phyloP scores from a whole-genome alignment of 2,888 invertebrate genomes.

The Ectropis crepuscularia region DNA sequence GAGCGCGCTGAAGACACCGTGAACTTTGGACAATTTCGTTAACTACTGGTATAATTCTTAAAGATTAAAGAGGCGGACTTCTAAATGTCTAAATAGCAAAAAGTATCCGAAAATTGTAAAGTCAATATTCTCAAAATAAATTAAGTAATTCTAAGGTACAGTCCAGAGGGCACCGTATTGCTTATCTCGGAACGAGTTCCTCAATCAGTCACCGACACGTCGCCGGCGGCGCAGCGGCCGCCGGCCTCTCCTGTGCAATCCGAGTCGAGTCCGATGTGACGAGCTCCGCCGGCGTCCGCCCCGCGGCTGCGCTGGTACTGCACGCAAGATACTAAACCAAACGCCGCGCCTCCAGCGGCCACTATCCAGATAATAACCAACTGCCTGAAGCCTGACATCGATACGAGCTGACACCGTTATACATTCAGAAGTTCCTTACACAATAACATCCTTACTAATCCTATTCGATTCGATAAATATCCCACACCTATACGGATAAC shows the following conservation, averaged over 20 bases:
- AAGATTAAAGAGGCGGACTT: slow-evolving; percentile 79
- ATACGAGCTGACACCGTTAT: slow-evolving; percentile 72
- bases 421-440: slow-evolving; percentile 78
- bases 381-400: slow-evolving; percentile 71
- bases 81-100: slow-evolving; percentile 79
- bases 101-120: slow-evolving; percentile 78
- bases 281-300: slow-evolving; percentile 51
- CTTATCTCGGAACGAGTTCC: slow-evolving; percentile 74
- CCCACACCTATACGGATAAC: slow-evolving; percentile 79
- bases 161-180: slow-evolving; percentile 81
- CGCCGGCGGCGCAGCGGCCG: slow-evolving; percentile 57
- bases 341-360: slow-evolving; percentile 61
- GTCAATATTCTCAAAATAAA: slow-evolving; percentile 82
- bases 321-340: slow-evolving; percentile 73
- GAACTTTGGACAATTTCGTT: slow-evolving; percentile 54
- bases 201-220: slow-evolving; percentile 81
- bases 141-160: slow-evolving; percentile 83
- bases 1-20: slow-evolving; percentile 55
- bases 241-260: slow-evolving; percentile 61
- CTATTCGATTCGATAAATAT: slow-evolving; percentile 79
- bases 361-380: slow-evolving; percentile 76
- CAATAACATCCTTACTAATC: slow-evolving; percentile 72
- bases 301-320: slow-evolving; percentile 59
- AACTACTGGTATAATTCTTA: slow-evolving; percentile 70
- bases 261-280: slow-evolving; percentile 62